Percentiles rank a stretch among this genome's conserved stretches.
Evolutionary conservation across 2,113 vertebrate genomes (phyloP).

Genomic region (Channa maculata): DNA sequence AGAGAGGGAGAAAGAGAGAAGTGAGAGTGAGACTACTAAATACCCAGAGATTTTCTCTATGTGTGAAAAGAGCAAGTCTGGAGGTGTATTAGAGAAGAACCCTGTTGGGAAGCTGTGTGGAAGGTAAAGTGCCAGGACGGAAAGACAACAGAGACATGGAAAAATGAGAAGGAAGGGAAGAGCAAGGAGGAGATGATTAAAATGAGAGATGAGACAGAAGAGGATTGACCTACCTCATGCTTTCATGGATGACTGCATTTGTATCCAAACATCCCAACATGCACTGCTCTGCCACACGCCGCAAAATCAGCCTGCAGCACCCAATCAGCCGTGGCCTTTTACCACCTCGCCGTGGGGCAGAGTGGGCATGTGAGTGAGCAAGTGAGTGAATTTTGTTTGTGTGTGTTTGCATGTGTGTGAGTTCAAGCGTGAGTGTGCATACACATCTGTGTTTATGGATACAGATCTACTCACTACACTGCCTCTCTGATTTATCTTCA

Average conservation of each 20-base stretch:
- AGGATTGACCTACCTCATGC: slow-evolving; percentile 75
- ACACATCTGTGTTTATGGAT: slow-evolving; percentile 64
- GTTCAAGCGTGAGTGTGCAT: slow-evolving; percentile 41
- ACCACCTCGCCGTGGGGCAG: slow-evolving; percentile 74
- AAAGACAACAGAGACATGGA: slow-evolving; percentile 15
- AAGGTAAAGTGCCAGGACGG: neutral
- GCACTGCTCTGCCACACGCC: slow-evolving; percentile 69
- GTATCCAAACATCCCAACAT: slow-evolving; percentile 81
- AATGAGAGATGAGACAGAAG: slow-evolving; percentile 42
- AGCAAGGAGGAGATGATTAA: slow-evolving; percentile 17
- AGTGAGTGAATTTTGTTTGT: slow-evolving; percentile 64
- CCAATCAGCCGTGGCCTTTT: slow-evolving; percentile 82
- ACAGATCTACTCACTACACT: slow-evolving; percentile 67
- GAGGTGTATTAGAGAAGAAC: slow-evolving; percentile 21
- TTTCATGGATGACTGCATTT: slow-evolving; percentile 72
- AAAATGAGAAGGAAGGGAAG: slow-evolving; percentile 11
- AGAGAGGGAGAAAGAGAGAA: slow-evolving; percentile 25
- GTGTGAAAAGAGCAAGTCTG: slow-evolving; percentile 50
- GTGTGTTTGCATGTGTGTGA: slow-evolving; percentile 66
- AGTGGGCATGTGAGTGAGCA: slow-evolving; percentile 51
- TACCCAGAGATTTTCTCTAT: slow-evolving; percentile 46
- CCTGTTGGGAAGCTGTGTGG: slow-evolving; percentile 9
- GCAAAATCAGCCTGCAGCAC: slow-evolving; percentile 71
- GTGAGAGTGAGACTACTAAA: slow-evolving; percentile 44
- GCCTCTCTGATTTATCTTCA: slow-evolving; percentile 78